A percentile compares a stretch with the other conserved stretches of the same genome.
Evolutionary conservation across 2,797 vertebrate genomes (phyloP).

Genomic region (Mustela erminea): DNA sequence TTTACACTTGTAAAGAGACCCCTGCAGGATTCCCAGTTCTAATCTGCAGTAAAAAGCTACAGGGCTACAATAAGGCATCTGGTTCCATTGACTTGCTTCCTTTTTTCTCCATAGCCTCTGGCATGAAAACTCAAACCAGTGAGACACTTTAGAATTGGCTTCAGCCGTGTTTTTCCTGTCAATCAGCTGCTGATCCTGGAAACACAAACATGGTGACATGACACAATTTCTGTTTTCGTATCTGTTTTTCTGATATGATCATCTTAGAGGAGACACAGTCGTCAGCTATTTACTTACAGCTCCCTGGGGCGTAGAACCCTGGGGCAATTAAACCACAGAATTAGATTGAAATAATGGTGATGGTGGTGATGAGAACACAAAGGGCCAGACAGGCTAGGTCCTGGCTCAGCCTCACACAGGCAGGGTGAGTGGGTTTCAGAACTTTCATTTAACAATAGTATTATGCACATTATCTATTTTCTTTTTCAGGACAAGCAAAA

Average conservation of each 20-base stretch:
- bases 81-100: slow-evolving; percentile 67
- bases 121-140: slow-evolving; percentile 82
- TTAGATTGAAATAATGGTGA: slow-evolving; percentile 78
- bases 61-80: slow-evolving; percentile 76
- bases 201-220: slow-evolving; percentile 84
- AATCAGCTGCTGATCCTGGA: slow-evolving; percentile 81
- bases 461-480: neutral
- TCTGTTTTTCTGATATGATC: slow-evolving; percentile 86
- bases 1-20: slow-evolving; percentile 83
- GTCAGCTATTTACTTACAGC: slow-evolving; percentile 83
- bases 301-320: slow-evolving; percentile 74
- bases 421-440: neutral
- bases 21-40: slow-evolving; percentile 81
- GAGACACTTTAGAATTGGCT: slow-evolving; percentile 72
- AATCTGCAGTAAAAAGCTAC: slow-evolving; percentile 80
- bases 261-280: slow-evolving; percentile 80
- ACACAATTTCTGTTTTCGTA: slow-evolving; percentile 86
- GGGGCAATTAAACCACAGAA: slow-evolving; percentile 83
- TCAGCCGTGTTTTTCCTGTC: slow-evolving; percentile 84
- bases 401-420: slow-evolving; percentile 47
- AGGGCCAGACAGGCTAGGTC: neutral
- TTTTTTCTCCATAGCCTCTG: slow-evolving; percentile 81
- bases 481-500: neutral
- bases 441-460: neutral
- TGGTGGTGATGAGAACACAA: slow-evolving; percentile 67